Evolutionary conservation across 1,140 invertebrate species (phyloP).

Genomic region (Oryctes rhinoceros): DNA sequence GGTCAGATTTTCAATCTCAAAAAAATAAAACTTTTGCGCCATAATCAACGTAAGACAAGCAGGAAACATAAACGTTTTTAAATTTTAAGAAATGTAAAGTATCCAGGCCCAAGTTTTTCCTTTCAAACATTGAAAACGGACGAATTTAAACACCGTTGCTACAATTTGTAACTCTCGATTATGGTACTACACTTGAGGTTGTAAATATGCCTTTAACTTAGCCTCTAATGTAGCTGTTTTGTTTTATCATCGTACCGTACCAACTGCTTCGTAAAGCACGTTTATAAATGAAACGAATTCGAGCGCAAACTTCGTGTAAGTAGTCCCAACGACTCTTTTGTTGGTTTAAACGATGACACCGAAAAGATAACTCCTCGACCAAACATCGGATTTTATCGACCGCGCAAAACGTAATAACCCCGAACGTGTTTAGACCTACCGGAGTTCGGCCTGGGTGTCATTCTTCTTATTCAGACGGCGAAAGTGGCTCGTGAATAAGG

Average conservation of each 20-base stretch:
- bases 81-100: too few species aligned
- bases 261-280: background rate
- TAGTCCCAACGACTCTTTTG: constrained; percentile 14
- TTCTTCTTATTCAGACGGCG: constrained; percentile 12
- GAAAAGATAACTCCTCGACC: background rate
- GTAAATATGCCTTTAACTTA: too few species aligned
- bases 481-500: constrained; percentile 26
- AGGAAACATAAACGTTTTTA: too few species aligned
- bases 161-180: too few species aligned
- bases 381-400: constrained; percentile 16
- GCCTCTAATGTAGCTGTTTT: background rate
- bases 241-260: background rate
- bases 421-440: background rate
- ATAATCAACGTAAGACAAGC: too few species aligned
- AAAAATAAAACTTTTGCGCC: too few species aligned
- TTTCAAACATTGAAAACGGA: too few species aligned
- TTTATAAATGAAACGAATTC: background rate
- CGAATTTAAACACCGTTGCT: too few species aligned
- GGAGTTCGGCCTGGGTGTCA: background rate
- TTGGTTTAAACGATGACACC: constrained; percentile 22
- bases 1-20: too few species aligned
- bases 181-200: too few species aligned
- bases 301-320: background rate
- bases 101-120: too few species aligned
- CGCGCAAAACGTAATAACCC: constrained; percentile 21